Evolutionary conservation across 1,140 invertebrate species (phyloP).

Genomic region (Aphelinus certus): DNA sequence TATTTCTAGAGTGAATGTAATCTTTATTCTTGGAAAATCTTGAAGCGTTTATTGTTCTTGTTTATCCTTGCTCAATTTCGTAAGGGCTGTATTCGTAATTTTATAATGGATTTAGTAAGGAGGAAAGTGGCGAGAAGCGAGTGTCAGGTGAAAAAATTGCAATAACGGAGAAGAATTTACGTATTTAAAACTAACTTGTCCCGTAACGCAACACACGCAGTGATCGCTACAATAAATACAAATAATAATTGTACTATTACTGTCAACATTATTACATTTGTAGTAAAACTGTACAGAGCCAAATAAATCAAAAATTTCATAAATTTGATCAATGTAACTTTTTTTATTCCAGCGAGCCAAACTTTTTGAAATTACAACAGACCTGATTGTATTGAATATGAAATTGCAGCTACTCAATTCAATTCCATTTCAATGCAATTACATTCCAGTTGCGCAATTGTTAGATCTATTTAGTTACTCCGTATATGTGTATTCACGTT

Average conservation of each 20-base stretch:
- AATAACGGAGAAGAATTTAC: slow-evolving; percentile 26
- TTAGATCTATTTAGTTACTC: no score
- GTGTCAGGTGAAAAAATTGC: slow-evolving; percentile 27
- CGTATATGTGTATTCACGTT: no score
- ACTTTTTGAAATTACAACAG: no score
- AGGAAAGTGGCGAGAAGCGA: slow-evolving; percentile 21
- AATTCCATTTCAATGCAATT: no score
- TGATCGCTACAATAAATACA: slow-evolving; percentile 49
- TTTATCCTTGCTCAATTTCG: background rate
- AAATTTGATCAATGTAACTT: slow-evolving; percentile 20
- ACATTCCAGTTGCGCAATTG: no score
- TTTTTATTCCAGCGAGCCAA: background rate
- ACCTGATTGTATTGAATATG: no score
- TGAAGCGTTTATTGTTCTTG: slow-evolving; percentile 15
- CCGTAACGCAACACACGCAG: slow-evolving; percentile 38
- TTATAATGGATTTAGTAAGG: background rate
- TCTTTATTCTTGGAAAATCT: slow-evolving; percentile 5
- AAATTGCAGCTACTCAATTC: no score
- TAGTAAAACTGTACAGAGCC: slow-evolving; percentile 53
- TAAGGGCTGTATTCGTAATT: slow-evolving; percentile 28
- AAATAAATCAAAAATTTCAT: slow-evolving; percentile 40
- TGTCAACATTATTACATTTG: slow-evolving; percentile 58
- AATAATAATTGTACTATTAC: slow-evolving; percentile 51
- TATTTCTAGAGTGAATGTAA: slow-evolving; percentile 5
- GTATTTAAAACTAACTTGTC: slow-evolving; percentile 34